Percentiles rank a stretch among this genome's conserved stretches.
Evolutionary conservation across 1,140 invertebrate species (phyloP).

Genomic region (Cataglyphis hispanica): DNA sequence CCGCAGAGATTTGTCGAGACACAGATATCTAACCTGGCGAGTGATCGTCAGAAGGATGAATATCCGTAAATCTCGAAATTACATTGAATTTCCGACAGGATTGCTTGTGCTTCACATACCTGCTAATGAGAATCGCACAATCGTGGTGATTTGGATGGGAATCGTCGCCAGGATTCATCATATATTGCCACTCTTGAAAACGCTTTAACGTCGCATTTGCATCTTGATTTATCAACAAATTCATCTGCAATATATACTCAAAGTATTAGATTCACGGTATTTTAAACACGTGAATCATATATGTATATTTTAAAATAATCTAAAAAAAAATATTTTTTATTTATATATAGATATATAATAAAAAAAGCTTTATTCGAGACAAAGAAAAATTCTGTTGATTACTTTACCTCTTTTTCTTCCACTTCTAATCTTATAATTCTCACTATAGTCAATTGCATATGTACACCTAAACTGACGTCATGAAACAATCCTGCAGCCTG

Average conservation of each 20-base stretch:
- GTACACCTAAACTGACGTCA: slow-evolving; percentile 88
- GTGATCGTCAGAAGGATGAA: slow-evolving; percentile 53
- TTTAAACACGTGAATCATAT: not conserved
- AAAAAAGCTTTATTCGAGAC: not conserved
- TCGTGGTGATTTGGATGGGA: slow-evolving; percentile 90
- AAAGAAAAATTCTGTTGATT: not conserved
- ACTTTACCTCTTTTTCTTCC: slow-evolving; percentile 84
- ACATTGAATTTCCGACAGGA: slow-evolving; percentile 35
- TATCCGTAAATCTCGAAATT: slow-evolving; percentile 36
- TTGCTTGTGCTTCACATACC: slow-evolving; percentile 82
- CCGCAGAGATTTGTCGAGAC: slow-evolving; percentile 87
- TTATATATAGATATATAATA: no score
- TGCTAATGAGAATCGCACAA: slow-evolving; percentile 90
- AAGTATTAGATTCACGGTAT: not conserved
- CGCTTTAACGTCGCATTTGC: slow-evolving; percentile 87
- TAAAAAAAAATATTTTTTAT: not conserved
- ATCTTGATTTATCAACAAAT: slow-evolving; percentile 70
- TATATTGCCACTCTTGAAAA: slow-evolving; percentile 89
- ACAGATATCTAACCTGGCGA: slow-evolving; percentile 87
- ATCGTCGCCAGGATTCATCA: slow-evolving; percentile 88
- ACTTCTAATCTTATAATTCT: slow-evolving; percentile 87
- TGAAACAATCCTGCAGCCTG: slow-evolving; percentile 87
- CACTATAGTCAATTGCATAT: slow-evolving; percentile 88
- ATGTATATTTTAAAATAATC: not conserved
- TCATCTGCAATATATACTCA: slow-evolving; percentile 46